Base-by-base conservation (phyloP, 2,888 invertebrate genomes). In the Bhutanitis thaidina region DNA sequence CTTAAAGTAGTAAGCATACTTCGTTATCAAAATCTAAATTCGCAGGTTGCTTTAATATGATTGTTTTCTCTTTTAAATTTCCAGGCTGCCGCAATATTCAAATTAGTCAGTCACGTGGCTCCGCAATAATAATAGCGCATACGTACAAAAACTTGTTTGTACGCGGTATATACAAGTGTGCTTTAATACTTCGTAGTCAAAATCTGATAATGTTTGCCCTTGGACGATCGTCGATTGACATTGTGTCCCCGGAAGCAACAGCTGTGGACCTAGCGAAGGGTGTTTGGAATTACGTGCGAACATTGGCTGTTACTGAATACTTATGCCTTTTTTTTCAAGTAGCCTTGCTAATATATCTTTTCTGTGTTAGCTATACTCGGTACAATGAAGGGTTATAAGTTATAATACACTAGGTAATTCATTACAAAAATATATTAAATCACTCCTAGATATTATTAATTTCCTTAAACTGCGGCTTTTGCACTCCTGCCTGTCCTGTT, bases 191-290 rank as follows among this genome's bases (percentile, higher is more conserved):
- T 32, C 47, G 38, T 43, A 49, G 30, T 47, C 50, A 43, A 51
- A 57, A 61, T 58, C 53, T 54, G 55, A 58, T 56, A 57, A 51
- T 49, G 51, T 49, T 29, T 40, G 49, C 39, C 47, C 48, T 49
- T 48, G 55, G 53, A 49, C 56, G 53, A 56, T 52, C 49, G 39
- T 36, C 20, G 20, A 5, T 20, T 20, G 5, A 52, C 46, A 14
- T 29, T 14, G 30, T 41, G 52, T 54, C 56, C 54, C 64, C 57
- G 60, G 63, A 63, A 63, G 56, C 51, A 48, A 53, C 58, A 64
- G 61, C 59, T 59, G 61, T 16, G 43, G 9, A 8, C 49, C 52
- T 49, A 53, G 59, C 57, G 57, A 60, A 59, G 53, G 58, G 55
- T 56, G 55, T 54, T 52, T 41, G 12, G 10, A 43, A 41, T 32